Evolutionary conservation across 2,888 invertebrate genomes (phyloP), one percentile per base, ranked within the genome.

Genomic region (Exephanes ischioxanthus): DNA sequence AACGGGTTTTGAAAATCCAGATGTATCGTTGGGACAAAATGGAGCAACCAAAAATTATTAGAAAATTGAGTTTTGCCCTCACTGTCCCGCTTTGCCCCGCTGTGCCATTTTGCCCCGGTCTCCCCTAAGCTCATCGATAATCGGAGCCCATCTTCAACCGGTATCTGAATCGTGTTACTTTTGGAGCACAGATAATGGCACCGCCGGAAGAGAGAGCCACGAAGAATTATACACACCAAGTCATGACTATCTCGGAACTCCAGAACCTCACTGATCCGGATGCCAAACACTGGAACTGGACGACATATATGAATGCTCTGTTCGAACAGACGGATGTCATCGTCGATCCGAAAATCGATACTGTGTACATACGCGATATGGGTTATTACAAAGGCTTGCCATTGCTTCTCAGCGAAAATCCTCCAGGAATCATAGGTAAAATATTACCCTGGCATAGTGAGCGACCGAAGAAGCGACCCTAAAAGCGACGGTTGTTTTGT

Each of bases 221-320:
- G 89, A 95, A 95, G 22, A 95, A 95, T 14, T 96, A 96, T 90
- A 91, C 96, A 89, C 96, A 96, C 93, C 96, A 96, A 90, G 96
- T 96, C 90, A 95, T 96, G 71, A 95, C 95, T 88, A 94, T 96
- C 58, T 91, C 94, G 55, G 95, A 95, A 79, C 94, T 96, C 41
- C 93, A 94, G 77, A 89, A 91, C 68, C 75, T 93, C 1, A 94
- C 94, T 6, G 93, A 94, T 87, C 82, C 51, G 89, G 11, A 84
- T 88, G 45, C 90, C 66, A 81, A 92, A 93, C 68, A 92, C 96
- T 95, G 96, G 93, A 95, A 96, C 89, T 97, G 97, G 97, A 94
- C 95, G 30, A 93, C 92, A 67, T 96, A 96, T 90, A 89, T 97
- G 86, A 93, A 94, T 86, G 94, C 95, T 73, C 95, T 96, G 73